These are phyloP conservation scores for Protobothrops mucrosquamatus DNA, from an alignment of 2,113 vertebrate species.

Conservation along the genomic window DNA sequence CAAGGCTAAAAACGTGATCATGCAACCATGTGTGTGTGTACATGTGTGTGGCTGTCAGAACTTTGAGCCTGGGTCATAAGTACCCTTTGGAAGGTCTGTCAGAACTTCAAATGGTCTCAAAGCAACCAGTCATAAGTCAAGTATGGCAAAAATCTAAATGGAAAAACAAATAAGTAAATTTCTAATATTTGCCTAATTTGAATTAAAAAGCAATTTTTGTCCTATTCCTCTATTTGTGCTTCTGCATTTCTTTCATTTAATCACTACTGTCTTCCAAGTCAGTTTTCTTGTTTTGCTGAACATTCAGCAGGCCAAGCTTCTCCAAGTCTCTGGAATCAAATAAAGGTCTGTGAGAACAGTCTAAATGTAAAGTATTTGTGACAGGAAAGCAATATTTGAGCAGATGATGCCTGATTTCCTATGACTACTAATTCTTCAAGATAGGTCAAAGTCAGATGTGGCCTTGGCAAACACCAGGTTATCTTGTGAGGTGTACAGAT, in stretches of 20 bases:
- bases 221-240: not conserved
- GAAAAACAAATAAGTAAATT: not conserved
- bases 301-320: too few species aligned
- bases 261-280: not conserved
- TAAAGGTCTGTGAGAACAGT: not conserved
- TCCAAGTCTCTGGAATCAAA: not conserved
- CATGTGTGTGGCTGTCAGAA: not conserved
- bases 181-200: not conserved
- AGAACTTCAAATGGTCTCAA: not conserved
- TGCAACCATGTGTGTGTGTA: not conserved
- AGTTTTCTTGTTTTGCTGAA: not conserved
- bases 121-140: not conserved
- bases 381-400: slow-evolving; percentile 10
- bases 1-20: not conserved
- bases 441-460: not conserved
- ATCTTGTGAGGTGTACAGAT: not conserved
- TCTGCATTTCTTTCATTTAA: not conserved
- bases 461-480: slow-evolving; percentile 7
- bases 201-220: not conserved
- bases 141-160: not conserved
- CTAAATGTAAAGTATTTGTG: not conserved
- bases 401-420: slow-evolving; percentile 12
- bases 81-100: not conserved
- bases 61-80: not conserved
- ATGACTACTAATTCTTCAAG: not conserved